phyloP scores from a whole-genome alignment of 1,140 invertebrate genomes.

The Nylanderia fulva region DNA sequence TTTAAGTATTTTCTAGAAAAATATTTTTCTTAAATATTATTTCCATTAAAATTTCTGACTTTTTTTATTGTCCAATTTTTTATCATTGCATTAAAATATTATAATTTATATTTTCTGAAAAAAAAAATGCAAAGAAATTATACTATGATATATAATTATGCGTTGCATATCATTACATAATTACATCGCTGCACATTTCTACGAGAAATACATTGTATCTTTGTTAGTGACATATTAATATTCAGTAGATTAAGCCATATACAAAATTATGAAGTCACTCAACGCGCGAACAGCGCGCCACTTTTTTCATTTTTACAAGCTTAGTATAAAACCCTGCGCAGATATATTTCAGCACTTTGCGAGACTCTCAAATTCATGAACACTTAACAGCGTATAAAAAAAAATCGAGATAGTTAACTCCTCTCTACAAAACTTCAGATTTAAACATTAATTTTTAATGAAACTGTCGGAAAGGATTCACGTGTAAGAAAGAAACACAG shows the following conservation, averaged over 20 bases:
- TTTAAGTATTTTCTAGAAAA: conserved; percentile 5
- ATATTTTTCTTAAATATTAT: conserved; percentile 14
- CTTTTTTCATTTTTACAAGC: conserved; percentile 32
- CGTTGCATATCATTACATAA: not conserved
- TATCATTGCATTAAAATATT: not conserved
- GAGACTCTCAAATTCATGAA: conserved; percentile 46
- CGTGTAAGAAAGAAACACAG: conserved; percentile 23
- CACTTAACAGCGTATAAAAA: conserved; percentile 32
- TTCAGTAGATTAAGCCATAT: conserved; percentile 3
- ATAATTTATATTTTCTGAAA: not conserved
- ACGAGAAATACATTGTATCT: not conserved
- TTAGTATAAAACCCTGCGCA: conserved; percentile 22
- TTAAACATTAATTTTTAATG: conserved; percentile 56
- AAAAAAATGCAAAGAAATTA: not conserved
- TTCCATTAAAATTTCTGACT: not conserved
- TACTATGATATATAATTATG: not conserved
- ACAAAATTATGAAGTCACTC: conserved; percentile 12
- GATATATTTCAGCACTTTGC: conserved; percentile 44
- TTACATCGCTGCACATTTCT: not conserved
- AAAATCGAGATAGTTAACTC: conserved; percentile 36
- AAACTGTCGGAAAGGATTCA: conserved; percentile 14
- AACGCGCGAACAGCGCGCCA: not conserved
- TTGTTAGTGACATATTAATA: not conserved
- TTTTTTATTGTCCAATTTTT: not conserved
- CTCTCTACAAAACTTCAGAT: conserved; percentile 30